These are phyloP conservation scores for Dryoscopus gambensis DNA, from an alignment of 2,113 vertebrate species.

Conservation along the genomic window DNA sequence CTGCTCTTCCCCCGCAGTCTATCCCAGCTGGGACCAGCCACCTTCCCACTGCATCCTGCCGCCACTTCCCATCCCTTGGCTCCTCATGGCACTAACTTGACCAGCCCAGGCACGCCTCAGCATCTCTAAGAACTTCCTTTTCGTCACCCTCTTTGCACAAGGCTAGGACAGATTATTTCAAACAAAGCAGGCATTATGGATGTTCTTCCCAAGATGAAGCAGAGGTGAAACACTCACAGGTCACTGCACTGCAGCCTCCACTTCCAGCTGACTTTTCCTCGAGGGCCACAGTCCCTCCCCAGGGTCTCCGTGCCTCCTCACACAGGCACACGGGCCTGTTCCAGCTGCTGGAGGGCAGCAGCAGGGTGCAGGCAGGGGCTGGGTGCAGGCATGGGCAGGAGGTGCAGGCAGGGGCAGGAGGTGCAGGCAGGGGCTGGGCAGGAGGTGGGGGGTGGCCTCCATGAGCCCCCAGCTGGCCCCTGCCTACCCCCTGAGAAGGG, in stretches of 20 bases:
- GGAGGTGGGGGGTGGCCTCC: background rate
- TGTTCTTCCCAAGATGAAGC: background rate
- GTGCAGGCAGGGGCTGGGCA: background rate
- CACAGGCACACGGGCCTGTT: fast-evolving
- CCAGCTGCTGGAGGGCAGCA: background rate
- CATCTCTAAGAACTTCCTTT: background rate
- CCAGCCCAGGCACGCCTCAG: background rate
- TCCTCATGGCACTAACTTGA: fast-evolving
- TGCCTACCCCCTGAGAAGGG: background rate
- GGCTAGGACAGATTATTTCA: background rate
- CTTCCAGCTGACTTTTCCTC: background rate
- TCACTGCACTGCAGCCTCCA: background rate
- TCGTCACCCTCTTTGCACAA: background rate
- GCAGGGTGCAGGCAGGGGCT: background rate
- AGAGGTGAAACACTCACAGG: background rate
- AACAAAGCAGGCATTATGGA: background rate
- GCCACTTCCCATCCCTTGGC: fast-evolving
- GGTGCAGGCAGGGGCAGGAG: background rate
- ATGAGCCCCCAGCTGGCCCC: background rate
- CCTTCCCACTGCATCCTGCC: background rate
- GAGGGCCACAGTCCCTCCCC: background rate
- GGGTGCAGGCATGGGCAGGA: too few species aligned
- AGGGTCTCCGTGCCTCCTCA: background rate
- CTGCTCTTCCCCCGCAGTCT: fast-evolving
- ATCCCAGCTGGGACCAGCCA: background rate